phyloP scores from a whole-genome alignment of 2,888 invertebrate genomes.

The Schizotus pectinicornis region DNA sequence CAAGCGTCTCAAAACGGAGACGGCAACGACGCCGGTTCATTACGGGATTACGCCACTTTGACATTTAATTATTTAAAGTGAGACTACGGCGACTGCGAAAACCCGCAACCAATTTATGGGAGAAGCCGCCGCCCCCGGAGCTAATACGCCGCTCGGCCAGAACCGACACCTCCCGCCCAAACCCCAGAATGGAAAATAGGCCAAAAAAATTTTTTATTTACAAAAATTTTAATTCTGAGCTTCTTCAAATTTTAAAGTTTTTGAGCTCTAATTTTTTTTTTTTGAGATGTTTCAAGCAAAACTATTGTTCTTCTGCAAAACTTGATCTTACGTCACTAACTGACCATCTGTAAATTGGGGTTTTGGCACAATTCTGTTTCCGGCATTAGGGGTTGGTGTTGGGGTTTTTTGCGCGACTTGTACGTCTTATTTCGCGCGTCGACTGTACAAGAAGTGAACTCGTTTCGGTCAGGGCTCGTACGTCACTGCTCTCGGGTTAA shows the following conservation, averaged over 20 bases:
- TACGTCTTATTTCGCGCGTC: no score
- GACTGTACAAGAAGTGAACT: slow-evolving; percentile 24
- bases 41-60: slow-evolving; percentile 44
- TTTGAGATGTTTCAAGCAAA: no score
- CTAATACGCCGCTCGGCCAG: slow-evolving; percentile 38
- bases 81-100: slow-evolving; percentile 50
- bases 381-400: no score
- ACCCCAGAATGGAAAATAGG: neutral
- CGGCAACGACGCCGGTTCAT: slow-evolving; percentile 21
- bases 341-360: no score
- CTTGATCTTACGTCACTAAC: no score
- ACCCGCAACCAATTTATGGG: slow-evolving; percentile 56
- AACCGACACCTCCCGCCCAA: slow-evolving; percentile 27
- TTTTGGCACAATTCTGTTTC: no score
- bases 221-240: no score
- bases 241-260: no score
- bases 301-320: no score
- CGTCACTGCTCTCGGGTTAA: slow-evolving; percentile 52
- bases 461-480: slow-evolving; percentile 50
- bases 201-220: no score
- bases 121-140: slow-evolving; percentile 40
- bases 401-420: no score
- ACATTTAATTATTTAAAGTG: slow-evolving; percentile 59
- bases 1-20: slow-evolving; percentile 36
- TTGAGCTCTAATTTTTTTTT: no score